A percentile compares a stretch with the other conserved stretches of the same genome.
Conservation (phyloP, 1,140 invertebrate genomes). For the Mercenaria mercenaria region DNA sequence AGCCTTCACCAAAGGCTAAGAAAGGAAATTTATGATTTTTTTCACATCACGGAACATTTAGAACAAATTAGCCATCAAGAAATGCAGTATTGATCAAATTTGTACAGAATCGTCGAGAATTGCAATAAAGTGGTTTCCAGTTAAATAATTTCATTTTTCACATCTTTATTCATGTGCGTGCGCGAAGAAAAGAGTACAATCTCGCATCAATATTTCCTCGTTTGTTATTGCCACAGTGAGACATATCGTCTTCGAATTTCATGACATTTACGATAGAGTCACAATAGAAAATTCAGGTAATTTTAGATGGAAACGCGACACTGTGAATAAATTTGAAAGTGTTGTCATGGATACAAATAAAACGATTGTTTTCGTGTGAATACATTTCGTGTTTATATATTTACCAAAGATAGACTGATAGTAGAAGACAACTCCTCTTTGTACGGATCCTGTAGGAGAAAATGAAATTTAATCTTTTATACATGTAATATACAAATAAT, state of each 20-base stretch:
- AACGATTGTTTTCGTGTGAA: background rate
- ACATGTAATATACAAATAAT: too few species aligned
- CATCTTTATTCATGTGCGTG: background rate
- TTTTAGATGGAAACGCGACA: background rate
- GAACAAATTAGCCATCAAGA: background rate
- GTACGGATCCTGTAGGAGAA: background rate
- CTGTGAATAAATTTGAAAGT: background rate
- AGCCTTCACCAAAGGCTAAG: too few species aligned
- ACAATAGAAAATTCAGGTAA: background rate
- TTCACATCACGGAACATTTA: background rate
- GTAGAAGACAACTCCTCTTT: slow-evolving; percentile 1
- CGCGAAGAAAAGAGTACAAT: background rate
- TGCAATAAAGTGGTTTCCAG: background rate
- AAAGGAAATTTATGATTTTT: background rate
- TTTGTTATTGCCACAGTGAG: background rate
- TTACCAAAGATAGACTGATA: slow-evolving; percentile 20
- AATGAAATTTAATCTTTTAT: too few species aligned
- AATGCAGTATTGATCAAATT: background rate
- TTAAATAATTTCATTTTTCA: slow-evolving; percentile 25
- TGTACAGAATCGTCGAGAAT: background rate
- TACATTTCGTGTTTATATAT: background rate
- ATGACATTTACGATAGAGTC: background rate
- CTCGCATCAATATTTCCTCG: background rate
- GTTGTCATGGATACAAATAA: slow-evolving; percentile 13
- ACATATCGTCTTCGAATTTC: background rate